A percentile compares a stretch with the other conserved stretches of the same genome.
phyloP scores from a whole-genome alignment of 2,888 invertebrate genomes.

The Eumerus sabulonum region DNA sequence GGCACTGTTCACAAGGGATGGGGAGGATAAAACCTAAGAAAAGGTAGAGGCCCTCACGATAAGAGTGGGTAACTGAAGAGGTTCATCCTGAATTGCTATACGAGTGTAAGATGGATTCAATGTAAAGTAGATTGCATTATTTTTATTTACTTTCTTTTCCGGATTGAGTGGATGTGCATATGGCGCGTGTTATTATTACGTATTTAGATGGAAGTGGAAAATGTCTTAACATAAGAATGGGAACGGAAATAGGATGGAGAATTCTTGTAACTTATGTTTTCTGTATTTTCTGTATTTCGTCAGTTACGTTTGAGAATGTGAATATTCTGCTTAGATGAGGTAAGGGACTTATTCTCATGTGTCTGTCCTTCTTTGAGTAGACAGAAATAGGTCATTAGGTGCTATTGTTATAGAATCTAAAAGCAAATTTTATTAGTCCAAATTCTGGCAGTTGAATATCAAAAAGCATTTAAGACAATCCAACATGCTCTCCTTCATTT shows the following conservation, averaged over 20 bases:
- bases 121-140: slow-evolving; percentile 37
- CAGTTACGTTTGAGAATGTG: no score
- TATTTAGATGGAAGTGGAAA: slow-evolving; percentile 43
- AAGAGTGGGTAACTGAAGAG: slow-evolving; percentile 34
- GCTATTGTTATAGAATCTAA: no score
- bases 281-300: neutral
- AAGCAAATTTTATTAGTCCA: no score
- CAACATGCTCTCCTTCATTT: no score
- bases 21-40: slow-evolving; percentile 7
- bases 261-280: neutral
- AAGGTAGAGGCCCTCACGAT: slow-evolving; percentile 36
- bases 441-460: no score
- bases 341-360: no score
- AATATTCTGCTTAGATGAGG: no score
- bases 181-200: slow-evolving; percentile 46
- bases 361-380: no score
- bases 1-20: neutral
- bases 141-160: slow-evolving; percentile 51
- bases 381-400: no score
- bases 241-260: neutral
- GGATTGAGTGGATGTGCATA: slow-evolving; percentile 34
- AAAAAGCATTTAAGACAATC: no score
- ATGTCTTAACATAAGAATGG: slow-evolving; percentile 11
- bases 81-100: slow-evolving; percentile 33
- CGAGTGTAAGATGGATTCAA: slow-evolving; percentile 39